Evolutionary conservation across 2,888 invertebrate genomes (phyloP), one percentile per base, ranked within the genome.

Genomic region (Pelosia muscerda): DNA sequence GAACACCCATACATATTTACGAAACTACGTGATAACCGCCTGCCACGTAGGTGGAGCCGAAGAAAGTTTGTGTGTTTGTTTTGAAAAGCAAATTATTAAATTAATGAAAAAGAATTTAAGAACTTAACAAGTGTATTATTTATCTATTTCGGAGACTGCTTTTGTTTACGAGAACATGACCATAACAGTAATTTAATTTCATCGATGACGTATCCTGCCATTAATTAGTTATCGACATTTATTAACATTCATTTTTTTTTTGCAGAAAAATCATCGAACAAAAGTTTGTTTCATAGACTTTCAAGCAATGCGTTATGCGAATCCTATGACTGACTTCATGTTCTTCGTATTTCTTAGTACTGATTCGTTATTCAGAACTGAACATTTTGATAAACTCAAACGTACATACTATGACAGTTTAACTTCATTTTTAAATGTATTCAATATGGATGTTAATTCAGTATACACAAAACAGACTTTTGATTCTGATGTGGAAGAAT

Each of bases 201-300:
- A 31, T 8, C 1, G n/a, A 9, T 3, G 6, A 31, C 31, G 8
- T 31, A 31, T 8, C 31, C 28, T 31, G 4, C n/a, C n/a, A n/a
- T n/a, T n/a, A n/a, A 31, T 6, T 31, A 1, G 34, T 34, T 10
- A 38, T 15, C 5, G 2, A 13, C 15, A 0, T 42, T 9, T n/a
- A 5, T 60, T 1, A 19, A 0, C 38, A 6, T 42, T 42, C 9
- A n/a, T n/a, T 25, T 59, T 72, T 65, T 64, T 63, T 69, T 91
- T 85, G 2, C 89, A 93, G 92, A 84, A 82, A 2, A 76, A 72
- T n/a, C 72, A 76, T n/a, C 71, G 79, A 59, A 77, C 77, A 34
- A 84, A 88, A 74, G 73, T 93, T 31, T 91, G 92, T 63, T 90
- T 94, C 66, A 79, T 94, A 61, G 93, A 94, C 71, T 94, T 89